Base-by-base conservation (phyloP, 2,797 vertebrate species). In the Gadopsis bispinosus region DNA sequence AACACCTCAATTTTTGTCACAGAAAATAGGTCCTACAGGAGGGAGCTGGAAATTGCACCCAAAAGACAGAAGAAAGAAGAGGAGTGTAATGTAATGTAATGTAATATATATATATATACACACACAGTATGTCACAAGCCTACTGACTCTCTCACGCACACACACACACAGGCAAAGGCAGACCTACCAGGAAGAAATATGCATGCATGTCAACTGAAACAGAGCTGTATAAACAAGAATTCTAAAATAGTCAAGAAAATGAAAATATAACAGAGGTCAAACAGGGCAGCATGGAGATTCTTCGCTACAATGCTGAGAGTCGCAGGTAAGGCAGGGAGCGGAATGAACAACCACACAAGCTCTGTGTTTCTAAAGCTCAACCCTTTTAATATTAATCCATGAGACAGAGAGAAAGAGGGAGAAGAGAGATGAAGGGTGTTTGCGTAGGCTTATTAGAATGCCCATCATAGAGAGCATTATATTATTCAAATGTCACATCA, bases 21-120 rank as follows among this genome's bases (percentile, higher is more conserved):
- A 80, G 89, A 94, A 95, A 95, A 95, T 94, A 91, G 93, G 94
- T 95, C 94, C 92, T 94, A 87, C 86, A 93, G 94, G 93, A 94
- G 84, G 89, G 89, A 93, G 89, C 86, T 81, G 84, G 76, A 94
- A 95, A 95, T 95, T 95, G 94, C 90, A 95, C 94, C 93, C 94
- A 91, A 91, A 95, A 95, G 94, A 96, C 94, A 84, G 74, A 73
- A 53, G 43, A 62, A 84, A 81, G 67, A 77, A 86, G 80, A 79
- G 71, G 84, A 65, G 47, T 31, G 26, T 26, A 26, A 26, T 26
- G 26, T 26, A 26, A 26, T 26, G 26, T 26, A 26, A 26, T 26
- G 26, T 26, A 26, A 26, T 26, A 2, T 26, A 37, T 65, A 45
- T 78, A 64, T 64, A 29, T 61, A 51, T 29, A 22, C 26, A 13